Base-by-base conservation (phyloP, 2,888 invertebrate genomes). In the Byasa hedistus region DNA sequence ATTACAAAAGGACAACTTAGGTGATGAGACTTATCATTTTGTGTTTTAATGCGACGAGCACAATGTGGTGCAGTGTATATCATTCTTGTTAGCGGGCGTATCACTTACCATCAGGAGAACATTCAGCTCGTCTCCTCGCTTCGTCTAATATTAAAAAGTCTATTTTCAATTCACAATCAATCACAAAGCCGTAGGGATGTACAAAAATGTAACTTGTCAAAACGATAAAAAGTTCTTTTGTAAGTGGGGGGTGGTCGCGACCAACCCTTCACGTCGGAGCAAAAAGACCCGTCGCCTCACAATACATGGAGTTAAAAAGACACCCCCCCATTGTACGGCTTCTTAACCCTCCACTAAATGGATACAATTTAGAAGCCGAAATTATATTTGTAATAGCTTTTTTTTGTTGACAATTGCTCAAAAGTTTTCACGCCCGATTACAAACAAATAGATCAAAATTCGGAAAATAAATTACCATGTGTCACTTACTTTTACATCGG, bases 261-360 rank as follows among this genome's bases (percentile, higher is more conserved):
- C 76, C 79, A 87, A 88, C 89, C 89, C 89, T 87, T 85, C 80
- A 69, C 76, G 23, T 70, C 66, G 75, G 78, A 77, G 78, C 76
- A 79, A 84, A 83, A 79, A 77, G 79, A 79, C 79, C 79, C 75
- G 76, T 75, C 83, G 82, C 80, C 78, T 86, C 83, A 84, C 86
- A 89, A 86, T 80, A 78, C 81, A 82, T 78, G 80, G 85, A 84
- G 89, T 89, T 88, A 90, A 89, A 87, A 86, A 87, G 85, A 89
- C 88, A 87, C 89, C 87, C 89, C 87, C 64, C 82, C 78, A 81
- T 87, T 86, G 82, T 85, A 83, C 78, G 89, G 89, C 88, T 91
- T 90, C 89, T 89, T 89, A 90, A 86, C 89, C 86, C 87, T 82
- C 79, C 80, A 79, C 83, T 80, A 82, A 87, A 88, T 81, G 82